phyloP scores from a whole-genome alignment of 2,113 vertebrate genomes.

The Phalacrocorax pelagicus region DNA sequence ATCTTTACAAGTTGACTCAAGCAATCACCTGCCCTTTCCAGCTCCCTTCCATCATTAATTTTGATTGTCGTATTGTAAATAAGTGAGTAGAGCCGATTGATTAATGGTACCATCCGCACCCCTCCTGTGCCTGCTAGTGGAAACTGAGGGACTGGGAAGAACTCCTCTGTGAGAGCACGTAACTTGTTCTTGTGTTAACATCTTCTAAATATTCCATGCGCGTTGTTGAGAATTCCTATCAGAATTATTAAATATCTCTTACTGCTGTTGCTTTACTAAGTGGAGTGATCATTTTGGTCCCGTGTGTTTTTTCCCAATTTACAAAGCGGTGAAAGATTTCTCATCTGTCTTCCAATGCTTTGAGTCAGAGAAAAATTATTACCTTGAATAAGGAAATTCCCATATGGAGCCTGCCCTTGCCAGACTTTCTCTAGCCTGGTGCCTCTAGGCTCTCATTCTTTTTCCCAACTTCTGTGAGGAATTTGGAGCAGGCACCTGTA shows the following conservation, averaged over 20 bases:
- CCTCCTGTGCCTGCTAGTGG: background rate
- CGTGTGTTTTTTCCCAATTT: conserved; percentile 24
- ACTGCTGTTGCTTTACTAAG: conserved; percentile 28
- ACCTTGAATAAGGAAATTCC: background rate
- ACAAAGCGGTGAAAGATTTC: background rate
- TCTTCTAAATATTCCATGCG: background rate
- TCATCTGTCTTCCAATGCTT: conserved; percentile 23
- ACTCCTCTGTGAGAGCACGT: background rate
- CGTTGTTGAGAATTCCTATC: background rate
- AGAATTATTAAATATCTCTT: conserved; percentile 26
- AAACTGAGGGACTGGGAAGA: background rate
- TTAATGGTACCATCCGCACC: background rate
- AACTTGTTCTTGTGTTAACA: background rate
- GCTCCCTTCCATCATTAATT: conserved; percentile 45
- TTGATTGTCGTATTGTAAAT: conserved; percentile 1
- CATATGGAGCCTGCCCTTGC: background rate
- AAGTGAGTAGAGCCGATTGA: conserved; percentile 12
- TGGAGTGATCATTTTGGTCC: conserved; percentile 17
- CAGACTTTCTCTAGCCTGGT: background rate
- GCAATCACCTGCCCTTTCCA: conserved; percentile 25
- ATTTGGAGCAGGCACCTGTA: background rate
- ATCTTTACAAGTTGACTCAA: conserved; percentile 37
- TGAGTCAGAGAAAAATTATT: conserved; percentile 35
- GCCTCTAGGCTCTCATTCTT: background rate
- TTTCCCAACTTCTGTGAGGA: background rate